Evolutionary conservation across 2,888 invertebrate species (phyloP).

Genomic region (Dicranocentrus wangi): DNA sequence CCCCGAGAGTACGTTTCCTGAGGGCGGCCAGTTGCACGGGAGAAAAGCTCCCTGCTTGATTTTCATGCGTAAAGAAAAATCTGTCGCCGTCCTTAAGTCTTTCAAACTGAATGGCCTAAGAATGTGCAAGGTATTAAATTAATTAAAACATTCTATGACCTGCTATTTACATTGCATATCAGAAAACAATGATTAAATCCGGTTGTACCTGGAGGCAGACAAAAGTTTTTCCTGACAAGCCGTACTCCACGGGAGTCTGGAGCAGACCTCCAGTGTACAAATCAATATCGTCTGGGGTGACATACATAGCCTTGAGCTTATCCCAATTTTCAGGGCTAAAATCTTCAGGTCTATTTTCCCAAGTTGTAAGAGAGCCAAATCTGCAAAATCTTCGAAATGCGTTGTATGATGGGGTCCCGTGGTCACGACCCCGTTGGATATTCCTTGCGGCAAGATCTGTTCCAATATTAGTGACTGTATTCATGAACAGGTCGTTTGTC

Average conservation of each 20-base stretch:
- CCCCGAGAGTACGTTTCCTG: conserved; percentile 57
- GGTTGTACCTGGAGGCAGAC: conserved; percentile 67
- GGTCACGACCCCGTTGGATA: conserved; percentile 73
- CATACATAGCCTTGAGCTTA: conserved; percentile 42
- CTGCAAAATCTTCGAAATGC: conserved; percentile 73
- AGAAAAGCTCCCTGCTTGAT: conserved; percentile 49
- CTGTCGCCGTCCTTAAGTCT: conserved; percentile 66
- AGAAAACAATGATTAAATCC: too few relatives aligned
- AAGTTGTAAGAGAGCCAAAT: conserved; percentile 23
- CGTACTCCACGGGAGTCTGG: conserved; percentile 50
- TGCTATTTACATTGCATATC: too few relatives aligned
- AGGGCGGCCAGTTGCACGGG: conserved; percentile 51
- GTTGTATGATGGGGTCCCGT: conserved; percentile 74
- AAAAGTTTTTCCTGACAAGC: conserved; percentile 69
- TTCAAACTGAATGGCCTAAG: conserved; percentile 61
- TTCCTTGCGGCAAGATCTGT: conserved; percentile 42
- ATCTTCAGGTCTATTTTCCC: neutral
- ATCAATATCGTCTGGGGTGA: conserved; percentile 62
- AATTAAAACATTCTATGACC: neutral
- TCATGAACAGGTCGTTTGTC: conserved; percentile 71
- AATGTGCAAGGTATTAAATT: neutral
- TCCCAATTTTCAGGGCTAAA: conserved; percentile 36
- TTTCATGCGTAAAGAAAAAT: conserved; percentile 68
- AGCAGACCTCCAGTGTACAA: conserved; percentile 67
- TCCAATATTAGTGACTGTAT: neutral